phyloP scores from a whole-genome alignment of 1,140 invertebrate species.

The Rhyacophila brunnea region DNA sequence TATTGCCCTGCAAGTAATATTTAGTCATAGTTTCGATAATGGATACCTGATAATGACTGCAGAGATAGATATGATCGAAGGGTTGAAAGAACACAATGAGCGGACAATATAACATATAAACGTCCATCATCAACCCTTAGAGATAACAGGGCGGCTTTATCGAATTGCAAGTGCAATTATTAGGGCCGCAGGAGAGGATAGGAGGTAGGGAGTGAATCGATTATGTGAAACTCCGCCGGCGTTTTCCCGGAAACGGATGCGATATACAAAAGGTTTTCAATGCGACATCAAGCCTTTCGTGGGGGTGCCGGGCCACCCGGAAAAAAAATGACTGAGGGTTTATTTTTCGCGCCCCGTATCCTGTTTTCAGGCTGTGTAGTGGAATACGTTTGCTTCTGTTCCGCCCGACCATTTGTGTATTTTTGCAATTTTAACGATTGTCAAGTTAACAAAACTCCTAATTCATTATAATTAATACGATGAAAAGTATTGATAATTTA shows the following conservation, averaged over 20 bases:
- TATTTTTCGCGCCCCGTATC: conserved; percentile 10
- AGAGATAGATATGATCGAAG: too few relatives aligned
- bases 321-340: not conserved
- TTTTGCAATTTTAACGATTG: too few relatives aligned
- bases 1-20: too few relatives aligned
- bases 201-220: conserved; percentile 16
- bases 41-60: too few relatives aligned
- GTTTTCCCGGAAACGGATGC: conserved; percentile 19
- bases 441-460: too few relatives aligned
- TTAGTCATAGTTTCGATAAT: too few relatives aligned
- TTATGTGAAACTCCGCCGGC: conserved; percentile 16
- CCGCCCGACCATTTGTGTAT: too few relatives aligned
- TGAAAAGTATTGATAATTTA: too few relatives aligned
- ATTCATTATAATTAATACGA: too few relatives aligned
- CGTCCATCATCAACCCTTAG: too few relatives aligned
- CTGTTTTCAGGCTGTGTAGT: conserved; percentile 3
- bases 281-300: conserved; percentile 30
- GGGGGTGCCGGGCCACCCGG: conserved; percentile 11
- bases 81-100: too few relatives aligned
- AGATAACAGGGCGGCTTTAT: conserved; percentile 27
- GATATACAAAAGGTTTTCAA: conserved; percentile 32
- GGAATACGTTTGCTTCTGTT: conserved; percentile 6
- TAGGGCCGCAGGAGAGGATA: conserved; percentile 2
- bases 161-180: conserved; percentile 29
- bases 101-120: too few relatives aligned